Percentiles rank a stretch among this genome's conserved stretches.
Conservation (phyloP, 1,140 invertebrate genomes). For the Penaeus japonicus region DNA sequence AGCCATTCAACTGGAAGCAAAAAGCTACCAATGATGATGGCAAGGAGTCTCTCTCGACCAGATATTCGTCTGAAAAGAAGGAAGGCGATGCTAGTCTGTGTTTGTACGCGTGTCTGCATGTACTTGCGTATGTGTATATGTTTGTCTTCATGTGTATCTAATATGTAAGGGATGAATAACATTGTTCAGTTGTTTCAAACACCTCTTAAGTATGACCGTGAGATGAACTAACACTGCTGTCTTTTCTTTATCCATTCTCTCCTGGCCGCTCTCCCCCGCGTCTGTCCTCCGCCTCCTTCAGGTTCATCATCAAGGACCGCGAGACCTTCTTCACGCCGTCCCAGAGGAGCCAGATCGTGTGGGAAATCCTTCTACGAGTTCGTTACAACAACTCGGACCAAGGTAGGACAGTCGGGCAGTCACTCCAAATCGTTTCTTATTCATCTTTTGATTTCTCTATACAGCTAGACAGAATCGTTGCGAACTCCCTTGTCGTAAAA, state of each 20-base stretch:
- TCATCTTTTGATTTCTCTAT: not conserved
- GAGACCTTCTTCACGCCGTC: conserved; percentile 86
- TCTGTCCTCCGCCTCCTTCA: conserved; percentile 63
- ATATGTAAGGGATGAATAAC: too few species aligned
- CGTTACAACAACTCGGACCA: conserved; percentile 78
- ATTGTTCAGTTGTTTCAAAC: not conserved
- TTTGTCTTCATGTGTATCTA: not conserved
- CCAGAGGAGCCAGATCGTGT: conserved; percentile 88
- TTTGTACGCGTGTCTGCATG: not conserved
- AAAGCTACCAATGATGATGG: too few species aligned
- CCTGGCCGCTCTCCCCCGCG: too few species aligned
- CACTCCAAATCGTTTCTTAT: not conserved
- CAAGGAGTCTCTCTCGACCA: too few species aligned
- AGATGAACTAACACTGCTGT: too few species aligned
- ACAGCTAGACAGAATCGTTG: not conserved
- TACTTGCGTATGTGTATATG: not conserved
- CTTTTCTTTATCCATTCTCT: too few species aligned
- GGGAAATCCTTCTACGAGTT: conserved; percentile 87
- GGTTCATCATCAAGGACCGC: conserved; percentile 88
- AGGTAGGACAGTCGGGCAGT: conserved; percentile 63
- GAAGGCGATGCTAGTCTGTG: not conserved
- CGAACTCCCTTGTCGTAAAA: too few species aligned
- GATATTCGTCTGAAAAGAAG: too few species aligned
- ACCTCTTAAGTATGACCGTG: too few species aligned
- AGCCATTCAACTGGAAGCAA: too few species aligned